Evolutionary conservation across 2,888 invertebrate genomes (phyloP).

Genomic region (Lucinisca nassula): DNA sequence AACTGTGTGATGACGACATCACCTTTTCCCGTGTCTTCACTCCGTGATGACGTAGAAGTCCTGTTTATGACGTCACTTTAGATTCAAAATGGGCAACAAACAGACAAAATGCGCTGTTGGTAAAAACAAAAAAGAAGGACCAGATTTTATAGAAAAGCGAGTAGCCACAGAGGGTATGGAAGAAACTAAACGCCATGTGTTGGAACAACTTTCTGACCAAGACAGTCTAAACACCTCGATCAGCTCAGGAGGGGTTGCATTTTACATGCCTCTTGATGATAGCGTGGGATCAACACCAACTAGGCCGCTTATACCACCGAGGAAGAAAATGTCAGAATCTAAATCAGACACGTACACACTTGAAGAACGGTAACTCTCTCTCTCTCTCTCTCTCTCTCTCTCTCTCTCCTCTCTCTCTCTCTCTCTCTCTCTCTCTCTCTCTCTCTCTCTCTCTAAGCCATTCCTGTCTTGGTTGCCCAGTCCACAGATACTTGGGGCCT

Average conservation of each 20-base stretch:
- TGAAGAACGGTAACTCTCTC: background rate
- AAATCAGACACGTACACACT: background rate
- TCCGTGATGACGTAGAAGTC: too few species aligned
- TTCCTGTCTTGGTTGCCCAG: too few species aligned
- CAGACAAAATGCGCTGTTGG: background rate
- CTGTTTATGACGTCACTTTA: too few species aligned
- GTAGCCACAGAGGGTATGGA: background rate
- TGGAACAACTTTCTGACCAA: background rate
- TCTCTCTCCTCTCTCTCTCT: background rate
- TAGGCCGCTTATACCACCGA: background rate
- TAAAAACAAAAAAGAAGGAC: background rate
- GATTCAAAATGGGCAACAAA: background rate
- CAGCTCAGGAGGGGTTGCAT: background rate
- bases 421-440: too few species aligned
- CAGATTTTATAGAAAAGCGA: background rate
- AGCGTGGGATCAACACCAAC: background rate
- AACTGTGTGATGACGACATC: too few species aligned
- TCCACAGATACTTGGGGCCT: too few species aligned
- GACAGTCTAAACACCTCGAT: background rate
- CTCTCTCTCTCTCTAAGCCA: too few species aligned
- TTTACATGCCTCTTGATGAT: background rate
- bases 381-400: background rate
- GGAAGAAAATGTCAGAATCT: background rate
- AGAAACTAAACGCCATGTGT: background rate
- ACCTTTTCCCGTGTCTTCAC: too few species aligned